phyloP scores from a whole-genome alignment of 2,113 vertebrate species.

The Micromys minutus region DNA sequence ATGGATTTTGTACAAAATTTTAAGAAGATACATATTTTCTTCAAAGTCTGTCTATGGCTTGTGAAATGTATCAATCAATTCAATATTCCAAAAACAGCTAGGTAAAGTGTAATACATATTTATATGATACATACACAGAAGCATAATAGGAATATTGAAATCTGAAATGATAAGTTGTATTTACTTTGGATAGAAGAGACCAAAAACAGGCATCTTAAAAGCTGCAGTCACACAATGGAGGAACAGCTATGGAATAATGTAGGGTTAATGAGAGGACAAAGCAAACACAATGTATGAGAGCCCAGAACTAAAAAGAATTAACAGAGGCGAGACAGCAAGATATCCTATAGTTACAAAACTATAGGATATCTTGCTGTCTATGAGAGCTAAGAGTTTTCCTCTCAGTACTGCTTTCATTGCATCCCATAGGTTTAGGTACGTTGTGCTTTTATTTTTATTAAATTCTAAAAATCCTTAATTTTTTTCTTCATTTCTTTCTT shows the following conservation, averaged over 20 bases:
- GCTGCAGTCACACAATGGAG: not conserved
- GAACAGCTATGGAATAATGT: not conserved
- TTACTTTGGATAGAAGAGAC: not conserved
- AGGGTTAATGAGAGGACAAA: not conserved
- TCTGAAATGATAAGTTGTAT: not conserved
- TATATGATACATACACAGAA: not conserved
- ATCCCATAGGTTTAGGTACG: no score
- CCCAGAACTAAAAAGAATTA: not conserved
- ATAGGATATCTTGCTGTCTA: no score
- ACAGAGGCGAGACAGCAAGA: not conserved
- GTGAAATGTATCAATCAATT: not conserved
- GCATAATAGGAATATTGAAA: not conserved
- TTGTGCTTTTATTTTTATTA: no score
- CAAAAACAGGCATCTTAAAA: not conserved
- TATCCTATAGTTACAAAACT: no score
- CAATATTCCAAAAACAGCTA: not conserved
- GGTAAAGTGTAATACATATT: slow-evolving; percentile 2
- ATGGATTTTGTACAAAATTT: not conserved
- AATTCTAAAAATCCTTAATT: no score
- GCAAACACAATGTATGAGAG: not conserved
- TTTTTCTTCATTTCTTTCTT: no score
- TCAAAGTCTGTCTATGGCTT: not conserved
- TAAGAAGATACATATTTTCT: no score
- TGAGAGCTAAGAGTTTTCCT: no score
- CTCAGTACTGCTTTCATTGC: no score